These are phyloP conservation scores for Tethea ocularis DNA, from an alignment of 2,888 invertebrate species.

Conservation along the genomic window DNA sequence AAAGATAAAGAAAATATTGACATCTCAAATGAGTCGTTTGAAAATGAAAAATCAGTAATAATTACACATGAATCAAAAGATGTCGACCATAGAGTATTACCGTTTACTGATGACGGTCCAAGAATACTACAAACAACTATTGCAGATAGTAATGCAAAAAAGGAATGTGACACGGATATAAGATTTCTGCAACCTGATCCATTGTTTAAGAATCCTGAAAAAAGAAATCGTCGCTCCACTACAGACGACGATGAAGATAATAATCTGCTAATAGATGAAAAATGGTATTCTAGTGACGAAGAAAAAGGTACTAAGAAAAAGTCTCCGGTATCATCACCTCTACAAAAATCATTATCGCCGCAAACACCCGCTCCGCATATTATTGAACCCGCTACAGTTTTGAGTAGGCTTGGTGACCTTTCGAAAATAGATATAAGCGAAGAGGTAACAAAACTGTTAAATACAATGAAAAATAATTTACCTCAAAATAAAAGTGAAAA, in stretches of 20 bases:
- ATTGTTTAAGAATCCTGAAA: conserved; percentile 74
- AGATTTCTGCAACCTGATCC: conserved; percentile 75
- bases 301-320: conserved; percentile 81
- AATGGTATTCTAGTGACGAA: conserved; percentile 93
- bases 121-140: conserved; percentile 42
- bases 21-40: conserved; percentile 68
- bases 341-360: conserved; percentile 50
- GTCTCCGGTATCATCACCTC: conserved; percentile 68
- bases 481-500: conserved; percentile 60
- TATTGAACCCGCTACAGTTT: conserved; percentile 78
- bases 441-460: conserved; percentile 87
- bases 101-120: conserved; percentile 64
- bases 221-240: conserved; percentile 74
- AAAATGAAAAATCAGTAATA: conserved; percentile 55
- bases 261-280: conserved; percentile 83
- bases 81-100: conserved; percentile 78
- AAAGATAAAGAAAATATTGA: conserved; percentile 79
- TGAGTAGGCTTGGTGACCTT: conserved; percentile 87
- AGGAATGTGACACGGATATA: conserved; percentile 75
- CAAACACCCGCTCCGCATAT: conserved; percentile 73
- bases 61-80: conserved; percentile 67
- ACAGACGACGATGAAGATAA: conserved; percentile 85
- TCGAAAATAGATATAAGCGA: conserved; percentile 90
- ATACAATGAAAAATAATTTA: conserved; percentile 83
- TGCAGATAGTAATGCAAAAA: conserved; percentile 46